These are phyloP conservation scores for Congeria kusceri DNA, from an alignment of 2,888 invertebrate genomes.

Conservation along the genomic window DNA sequence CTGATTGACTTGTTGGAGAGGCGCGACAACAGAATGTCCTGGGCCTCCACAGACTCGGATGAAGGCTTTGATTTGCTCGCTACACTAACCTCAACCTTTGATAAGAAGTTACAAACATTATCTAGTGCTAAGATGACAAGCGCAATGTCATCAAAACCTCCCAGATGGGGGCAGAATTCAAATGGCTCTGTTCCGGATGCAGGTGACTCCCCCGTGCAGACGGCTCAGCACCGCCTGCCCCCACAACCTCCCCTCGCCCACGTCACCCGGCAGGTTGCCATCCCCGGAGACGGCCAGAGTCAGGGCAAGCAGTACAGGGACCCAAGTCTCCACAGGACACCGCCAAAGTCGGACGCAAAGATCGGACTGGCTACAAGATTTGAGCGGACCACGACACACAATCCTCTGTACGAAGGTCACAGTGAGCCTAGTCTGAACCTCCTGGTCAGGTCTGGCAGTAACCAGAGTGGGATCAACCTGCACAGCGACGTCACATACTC, in stretches of 20 bases:
- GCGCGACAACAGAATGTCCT: conserved; percentile 74
- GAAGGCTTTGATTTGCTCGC: conserved; percentile 81
- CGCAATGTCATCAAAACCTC: conserved; percentile 13
- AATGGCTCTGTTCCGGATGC: conserved; percentile 16
- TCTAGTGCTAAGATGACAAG: conserved; percentile 73
- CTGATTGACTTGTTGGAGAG: conserved; percentile 86
- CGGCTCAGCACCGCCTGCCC: conserved; percentile 58
- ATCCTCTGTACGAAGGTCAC: conserved; percentile 42
- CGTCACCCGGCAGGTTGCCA: conserved; percentile 46
- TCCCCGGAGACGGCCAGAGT: conserved; percentile 28
- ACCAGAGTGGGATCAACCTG: conserved; percentile 33
- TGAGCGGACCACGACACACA: conserved; percentile 70
- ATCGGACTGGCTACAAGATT: conserved; percentile 83
- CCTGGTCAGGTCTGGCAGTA: conserved; percentile 15
- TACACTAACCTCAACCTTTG: conserved; percentile 81
- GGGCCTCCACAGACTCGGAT: conserved; percentile 79
- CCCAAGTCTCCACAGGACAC: conserved; percentile 80
- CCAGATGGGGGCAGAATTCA: conserved; percentile 23
- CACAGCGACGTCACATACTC: conserved; percentile 63
- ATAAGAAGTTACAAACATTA: conserved; percentile 81
- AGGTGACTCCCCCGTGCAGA: conserved; percentile 24
- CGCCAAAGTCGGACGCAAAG: conserved; percentile 76
- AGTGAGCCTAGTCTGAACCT: conserved; percentile 39
- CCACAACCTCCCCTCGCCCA: conserved; percentile 66
- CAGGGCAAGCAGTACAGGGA: conserved; percentile 72